Evolutionary conservation across 30 jellyfish, hydroid and myxozoan species (phyloP).

Genomic region (Chrysaora quinquecirrha): DNA sequence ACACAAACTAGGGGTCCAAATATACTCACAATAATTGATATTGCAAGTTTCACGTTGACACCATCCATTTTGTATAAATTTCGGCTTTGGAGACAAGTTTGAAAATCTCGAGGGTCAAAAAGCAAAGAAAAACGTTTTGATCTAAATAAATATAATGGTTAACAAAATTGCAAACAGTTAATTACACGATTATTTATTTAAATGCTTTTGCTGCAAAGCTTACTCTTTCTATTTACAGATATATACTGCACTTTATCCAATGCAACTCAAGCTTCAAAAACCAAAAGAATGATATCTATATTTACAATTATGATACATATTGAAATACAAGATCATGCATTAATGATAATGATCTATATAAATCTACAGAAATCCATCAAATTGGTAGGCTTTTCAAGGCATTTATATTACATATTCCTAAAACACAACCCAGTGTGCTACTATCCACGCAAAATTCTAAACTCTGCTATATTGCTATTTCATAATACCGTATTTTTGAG

Average conservation of each 20-base stretch:
- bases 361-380: background rate
- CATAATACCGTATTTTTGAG: no score
- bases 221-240: background rate
- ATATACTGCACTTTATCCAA: constrained; percentile 15
- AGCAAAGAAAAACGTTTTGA: no score
- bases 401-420: background rate
- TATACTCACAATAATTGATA: no score
- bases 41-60: no score
- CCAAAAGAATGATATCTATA: background rate
- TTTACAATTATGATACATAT: background rate
- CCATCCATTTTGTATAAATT: no score
- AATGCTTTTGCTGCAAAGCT: background rate
- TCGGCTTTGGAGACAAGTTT: no score
- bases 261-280: background rate
- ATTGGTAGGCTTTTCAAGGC: background rate
- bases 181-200: no score
- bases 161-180: no score
- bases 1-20: no score
- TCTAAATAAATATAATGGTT: no score
- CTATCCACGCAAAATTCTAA: background rate
- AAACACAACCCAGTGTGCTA: constrained; percentile 6
- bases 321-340: constrained; percentile 1
- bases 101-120: no score
- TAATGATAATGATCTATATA: background rate
- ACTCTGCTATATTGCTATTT: background rate